Percentiles rank a stretch among this genome's conserved stretches.
phyloP scores from a whole-genome alignment of 1,140 invertebrate species.

The Ostrea denselamellosa region DNA sequence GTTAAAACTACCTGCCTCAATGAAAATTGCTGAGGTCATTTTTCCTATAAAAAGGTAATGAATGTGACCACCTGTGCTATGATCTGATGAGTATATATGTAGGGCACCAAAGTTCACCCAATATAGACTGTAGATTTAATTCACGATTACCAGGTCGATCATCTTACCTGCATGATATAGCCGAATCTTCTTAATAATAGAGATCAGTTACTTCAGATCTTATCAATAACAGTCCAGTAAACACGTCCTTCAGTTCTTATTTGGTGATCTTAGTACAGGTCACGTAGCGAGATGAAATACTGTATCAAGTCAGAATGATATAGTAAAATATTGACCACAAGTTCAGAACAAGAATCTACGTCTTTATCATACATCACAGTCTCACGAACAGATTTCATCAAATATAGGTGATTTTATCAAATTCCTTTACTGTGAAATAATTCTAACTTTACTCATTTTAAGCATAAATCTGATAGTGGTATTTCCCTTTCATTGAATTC shows the following conservation, averaged over 20 bases:
- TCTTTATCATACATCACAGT: neutral
- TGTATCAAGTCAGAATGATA: constrained; percentile 4
- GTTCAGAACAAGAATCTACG: neutral
- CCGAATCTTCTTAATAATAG: neutral
- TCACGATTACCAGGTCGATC: neutral
- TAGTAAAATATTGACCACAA: neutral
- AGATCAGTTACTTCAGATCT: neutral
- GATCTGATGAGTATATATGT: neutral
- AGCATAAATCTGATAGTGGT: too few species aligned
- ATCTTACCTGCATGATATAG: constrained; percentile 22
- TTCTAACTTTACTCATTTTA: too few species aligned
- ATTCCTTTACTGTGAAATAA: too few species aligned
- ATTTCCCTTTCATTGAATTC: too few species aligned
- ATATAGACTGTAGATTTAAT: neutral
- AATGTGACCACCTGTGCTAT: too few species aligned
- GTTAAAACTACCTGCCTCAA: too few species aligned
- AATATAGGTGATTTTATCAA: neutral
- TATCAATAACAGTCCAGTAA: neutral
- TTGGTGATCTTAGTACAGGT: neutral
- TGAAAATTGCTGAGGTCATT: too few species aligned
- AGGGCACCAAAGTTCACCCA: neutral
- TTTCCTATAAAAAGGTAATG: too few species aligned
- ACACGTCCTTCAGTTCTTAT: neutral
- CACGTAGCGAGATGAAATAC: neutral
- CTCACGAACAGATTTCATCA: neutral